Conservation (phyloP, 2,888 invertebrate genomes). For the Acrocyrtus sp. region DNA sequence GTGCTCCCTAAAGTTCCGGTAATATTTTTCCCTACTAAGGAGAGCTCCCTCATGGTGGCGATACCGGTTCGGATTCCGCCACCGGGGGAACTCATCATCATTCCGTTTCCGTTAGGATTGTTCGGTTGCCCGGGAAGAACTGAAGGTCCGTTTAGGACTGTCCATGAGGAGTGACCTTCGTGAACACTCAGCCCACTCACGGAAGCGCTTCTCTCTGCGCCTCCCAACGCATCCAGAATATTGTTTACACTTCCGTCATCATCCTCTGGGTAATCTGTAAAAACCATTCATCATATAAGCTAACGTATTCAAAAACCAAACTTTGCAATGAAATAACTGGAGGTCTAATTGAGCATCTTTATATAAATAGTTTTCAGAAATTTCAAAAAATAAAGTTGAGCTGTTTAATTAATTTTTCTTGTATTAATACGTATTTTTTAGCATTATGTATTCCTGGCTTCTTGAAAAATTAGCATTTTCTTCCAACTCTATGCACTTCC, state of each 20-base stretch:
- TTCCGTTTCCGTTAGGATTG: slow-evolving; percentile 7
- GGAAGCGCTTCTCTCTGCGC: slow-evolving; percentile 53
- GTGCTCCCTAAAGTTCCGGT: slow-evolving; percentile 27
- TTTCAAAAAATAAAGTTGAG: no score
- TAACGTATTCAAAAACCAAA: background rate
- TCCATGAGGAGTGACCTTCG: slow-evolving; percentile 51
- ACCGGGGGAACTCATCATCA: background rate
- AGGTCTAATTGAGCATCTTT: no score
- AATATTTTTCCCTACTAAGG: slow-evolving; percentile 56
- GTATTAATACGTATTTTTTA: background rate
- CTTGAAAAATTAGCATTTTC: no score
- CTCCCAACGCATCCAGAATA: slow-evolving; percentile 61
- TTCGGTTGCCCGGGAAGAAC: slow-evolving; percentile 36
- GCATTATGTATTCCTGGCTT: no score
- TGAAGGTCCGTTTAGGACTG: slow-evolving; percentile 41
- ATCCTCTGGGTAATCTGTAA: slow-evolving; percentile 54
- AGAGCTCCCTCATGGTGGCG: slow-evolving; percentile 53
- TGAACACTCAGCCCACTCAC: slow-evolving; percentile 55
- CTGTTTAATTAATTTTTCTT: background rate
- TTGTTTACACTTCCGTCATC: slow-evolving; percentile 62
- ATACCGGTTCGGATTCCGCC: slow-evolving; percentile 28
- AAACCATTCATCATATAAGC: background rate
- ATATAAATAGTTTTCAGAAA: no score
- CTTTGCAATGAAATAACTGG: no score
- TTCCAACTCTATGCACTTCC: no score